Conservation (phyloP, 1,140 invertebrate genomes). For the Zaprionus tsacasi region DNA sequence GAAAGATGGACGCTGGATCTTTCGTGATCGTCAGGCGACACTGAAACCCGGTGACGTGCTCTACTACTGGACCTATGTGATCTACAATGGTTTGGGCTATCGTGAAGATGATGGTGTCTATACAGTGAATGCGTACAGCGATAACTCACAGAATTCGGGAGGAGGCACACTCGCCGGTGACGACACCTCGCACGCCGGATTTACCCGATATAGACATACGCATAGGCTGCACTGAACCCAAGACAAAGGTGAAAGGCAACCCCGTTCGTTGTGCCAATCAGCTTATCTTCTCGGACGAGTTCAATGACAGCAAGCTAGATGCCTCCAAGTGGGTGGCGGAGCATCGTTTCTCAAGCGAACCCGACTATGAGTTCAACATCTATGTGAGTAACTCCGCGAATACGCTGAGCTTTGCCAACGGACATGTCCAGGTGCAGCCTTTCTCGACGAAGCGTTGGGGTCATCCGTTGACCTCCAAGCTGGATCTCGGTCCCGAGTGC, state of each 20-base stretch:
- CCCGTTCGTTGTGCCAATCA: constrained; percentile 85
- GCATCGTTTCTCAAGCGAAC: constrained; percentile 77
- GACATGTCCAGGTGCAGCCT: constrained; percentile 86
- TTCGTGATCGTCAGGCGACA: constrained; percentile 86
- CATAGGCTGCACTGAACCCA: constrained; percentile 23
- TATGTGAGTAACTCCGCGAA: constrained; percentile 87
- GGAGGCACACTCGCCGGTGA: background rate
- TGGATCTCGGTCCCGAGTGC: constrained; percentile 84
- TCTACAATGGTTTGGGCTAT: constrained; percentile 87
- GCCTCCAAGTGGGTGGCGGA: constrained; percentile 80
- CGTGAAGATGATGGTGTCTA: constrained; percentile 87
- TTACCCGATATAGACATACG: constrained; percentile 47
- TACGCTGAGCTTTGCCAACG: constrained; percentile 85
- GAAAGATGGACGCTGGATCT: constrained; percentile 89
- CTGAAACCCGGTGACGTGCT: constrained; percentile 88
- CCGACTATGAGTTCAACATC: constrained; percentile 87
- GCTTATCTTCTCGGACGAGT: constrained; percentile 86
- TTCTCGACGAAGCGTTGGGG: constrained; percentile 85
- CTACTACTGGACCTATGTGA: constrained; percentile 91
- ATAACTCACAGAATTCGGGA: background rate
- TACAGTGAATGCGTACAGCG: constrained; percentile 84
- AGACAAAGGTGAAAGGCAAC: constrained; percentile 60
- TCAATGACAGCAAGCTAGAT: constrained; percentile 73
- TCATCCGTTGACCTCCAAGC: constrained; percentile 72
- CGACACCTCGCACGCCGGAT: constrained; percentile 11